Evolutionary conservation across 2,888 invertebrate genomes (phyloP).

Genomic region (Boloria selene): DNA sequence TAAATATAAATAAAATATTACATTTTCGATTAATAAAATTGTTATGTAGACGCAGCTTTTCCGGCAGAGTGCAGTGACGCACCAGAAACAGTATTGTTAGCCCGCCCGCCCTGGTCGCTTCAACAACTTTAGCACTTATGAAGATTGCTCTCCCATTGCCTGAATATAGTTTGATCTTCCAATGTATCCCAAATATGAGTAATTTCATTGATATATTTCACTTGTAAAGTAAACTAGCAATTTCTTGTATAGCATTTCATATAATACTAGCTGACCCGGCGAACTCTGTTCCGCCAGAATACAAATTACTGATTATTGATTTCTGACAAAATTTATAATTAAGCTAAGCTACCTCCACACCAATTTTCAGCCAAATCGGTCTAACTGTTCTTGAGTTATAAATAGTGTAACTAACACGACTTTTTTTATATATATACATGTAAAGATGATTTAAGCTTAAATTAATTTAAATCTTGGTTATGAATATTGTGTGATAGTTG

Average conservation of each 20-base stretch:
- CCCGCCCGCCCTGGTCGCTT: conserved; percentile 52
- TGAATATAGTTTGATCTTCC: conserved; percentile 43
- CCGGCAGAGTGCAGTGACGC: conserved; percentile 45
- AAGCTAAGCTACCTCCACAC: too few species aligned
- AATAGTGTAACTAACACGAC: too few species aligned
- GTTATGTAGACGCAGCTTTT: conserved; percentile 42
- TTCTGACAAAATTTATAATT: too few species aligned
- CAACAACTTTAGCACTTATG: conserved; percentile 62
- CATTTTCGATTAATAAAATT: background rate
- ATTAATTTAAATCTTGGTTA: too few species aligned
- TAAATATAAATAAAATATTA: background rate
- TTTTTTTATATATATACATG: too few species aligned
- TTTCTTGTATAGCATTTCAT: background rate
- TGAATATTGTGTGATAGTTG: too few species aligned
- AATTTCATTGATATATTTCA: conserved; percentile 25
- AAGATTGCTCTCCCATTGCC: conserved; percentile 61
- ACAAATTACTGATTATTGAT: too few species aligned
- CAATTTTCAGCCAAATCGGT: too few species aligned
- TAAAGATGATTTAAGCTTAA: too few species aligned
- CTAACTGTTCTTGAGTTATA: too few species aligned
- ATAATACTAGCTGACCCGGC: too few species aligned
- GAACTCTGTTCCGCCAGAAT: too few species aligned
- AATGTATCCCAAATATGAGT: conserved; percentile 22
- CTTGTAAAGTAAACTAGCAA: background rate
- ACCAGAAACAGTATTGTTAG: conserved; percentile 60